A percentile compares a stretch with the other conserved stretches of the same genome.
These are phyloP conservation scores for Nerophis lumbriciformis DNA, from an alignment of 2,113 vertebrate genomes.

Conservation along the genomic window DNA sequence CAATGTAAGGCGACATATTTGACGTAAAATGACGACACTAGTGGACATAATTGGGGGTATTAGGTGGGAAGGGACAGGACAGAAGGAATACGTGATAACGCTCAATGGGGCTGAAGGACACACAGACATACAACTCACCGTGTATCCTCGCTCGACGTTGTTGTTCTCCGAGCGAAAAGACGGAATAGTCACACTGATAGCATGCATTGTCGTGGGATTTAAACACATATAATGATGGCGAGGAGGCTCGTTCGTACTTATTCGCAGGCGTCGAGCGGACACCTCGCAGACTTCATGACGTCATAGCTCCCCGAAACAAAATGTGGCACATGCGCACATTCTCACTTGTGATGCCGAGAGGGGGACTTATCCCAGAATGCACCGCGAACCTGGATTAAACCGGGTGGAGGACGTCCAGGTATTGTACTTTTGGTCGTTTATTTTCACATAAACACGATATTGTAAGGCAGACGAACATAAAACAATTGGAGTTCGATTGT, in stretches of 20 bases:
- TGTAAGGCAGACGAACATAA: too few species aligned
- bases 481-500: too few species aligned
- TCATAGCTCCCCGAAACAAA: not conserved
- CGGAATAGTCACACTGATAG: conserved; percentile 82
- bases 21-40: conserved; percentile 1
- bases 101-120: not conserved
- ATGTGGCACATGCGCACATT: too few species aligned
- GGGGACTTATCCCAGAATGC: too few species aligned
- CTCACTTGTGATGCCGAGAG: too few species aligned
- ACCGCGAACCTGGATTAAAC: too few species aligned
- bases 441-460: too few species aligned
- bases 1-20: not conserved
- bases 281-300: not conserved
- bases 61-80: too few species aligned
- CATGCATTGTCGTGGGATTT: conserved; percentile 55
- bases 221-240: conserved; percentile 14
- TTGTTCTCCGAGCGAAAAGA: conserved; percentile 91
- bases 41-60: not conserved
- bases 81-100: too few species aligned
- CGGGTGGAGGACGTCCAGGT: too few species aligned
- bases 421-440: too few species aligned
- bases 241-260: not conserved
- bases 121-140: conserved; percentile 73
- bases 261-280: not conserved
- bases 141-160: conserved; percentile 85